Base-by-base conservation (phyloP, 2,113 vertebrate genomes). In the Crocuta crocuta region DNA sequence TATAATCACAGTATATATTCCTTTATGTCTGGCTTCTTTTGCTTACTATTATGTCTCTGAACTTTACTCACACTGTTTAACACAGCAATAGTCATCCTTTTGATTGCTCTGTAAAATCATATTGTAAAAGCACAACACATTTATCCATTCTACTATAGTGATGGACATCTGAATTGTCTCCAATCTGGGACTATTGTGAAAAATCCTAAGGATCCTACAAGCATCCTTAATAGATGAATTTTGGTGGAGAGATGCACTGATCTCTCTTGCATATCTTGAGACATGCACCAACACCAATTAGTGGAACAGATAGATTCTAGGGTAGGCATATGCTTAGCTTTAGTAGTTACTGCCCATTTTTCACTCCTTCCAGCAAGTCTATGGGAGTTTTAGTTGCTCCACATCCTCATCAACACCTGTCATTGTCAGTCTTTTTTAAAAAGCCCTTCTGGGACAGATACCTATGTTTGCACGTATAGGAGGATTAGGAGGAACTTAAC, bases 11-110 rank as follows among this genome's bases (percentile, higher is more conserved):
- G 31, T 4, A 63, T 8, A 50, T 21, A 15, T 35, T 66, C 53
- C 48, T 70, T 88, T 35, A 23, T 28, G 31, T 48, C 96, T 97
- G 79, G 66, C 21, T 89, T 92, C 82, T 68, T 80, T 92, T 53
- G 65, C 65, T 86, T 53, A 78, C 23, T n/a, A 83, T 26, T 58
- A 35, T 33, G n/a, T 66, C 61, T 91, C 3, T 8, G 39, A 55
- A 23, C 7, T 55, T 83, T 70, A 66, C 83, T 71, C 21, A 48
- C 31, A 1, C 9, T 55, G 31, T 35, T 58, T 79, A 48, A 92
- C 43, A 73, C 2, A 70, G 65, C 33, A 68, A 12, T 19, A 45
- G 58, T 86, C 79, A 15, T 58, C 93, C 87, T 50, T 68, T 61
- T 15, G 21, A 88, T 31, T 84, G 21, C 70, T 74, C 11, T 16